A percentile compares a stretch with the other conserved stretches of the same genome.
These are phyloP conservation scores for Prinia subflava DNA, from an alignment of 2,113 vertebrate genomes.

Conservation along the genomic window DNA sequence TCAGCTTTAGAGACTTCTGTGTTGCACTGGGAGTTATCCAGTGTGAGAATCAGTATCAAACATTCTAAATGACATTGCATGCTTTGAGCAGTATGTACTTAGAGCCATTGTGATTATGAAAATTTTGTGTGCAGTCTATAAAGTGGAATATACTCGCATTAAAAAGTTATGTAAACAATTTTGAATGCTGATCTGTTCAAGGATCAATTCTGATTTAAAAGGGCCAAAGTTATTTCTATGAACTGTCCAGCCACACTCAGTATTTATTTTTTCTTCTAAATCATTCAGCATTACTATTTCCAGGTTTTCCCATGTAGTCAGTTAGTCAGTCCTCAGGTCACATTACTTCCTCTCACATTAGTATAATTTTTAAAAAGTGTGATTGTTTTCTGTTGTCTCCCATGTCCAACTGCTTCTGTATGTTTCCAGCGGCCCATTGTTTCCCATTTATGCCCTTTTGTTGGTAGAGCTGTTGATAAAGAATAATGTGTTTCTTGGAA, in stretches of 20 bases:
- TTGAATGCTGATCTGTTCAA: background rate
- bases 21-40: conserved; percentile 2
- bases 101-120: background rate
- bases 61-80: background rate
- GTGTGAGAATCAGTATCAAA: conserved; percentile 3
- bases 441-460: background rate
- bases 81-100: background rate
- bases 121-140: background rate
- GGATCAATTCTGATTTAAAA: background rate
- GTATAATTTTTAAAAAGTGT: background rate
- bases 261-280: conserved; percentile 5
- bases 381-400: background rate
- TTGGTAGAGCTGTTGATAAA: background rate
- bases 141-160: background rate
- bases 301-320: background rate
- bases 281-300: background rate
- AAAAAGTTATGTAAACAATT: background rate
- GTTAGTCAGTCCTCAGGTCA: background rate
- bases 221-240: background rate
- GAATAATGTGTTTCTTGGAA: background rate
- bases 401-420: background rate
- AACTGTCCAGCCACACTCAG: background rate
- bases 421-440: background rate
- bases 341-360: background rate
- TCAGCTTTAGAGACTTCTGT: background rate